These are phyloP conservation scores for Coccyzus lansbergi DNA, from an alignment of 2,797 vertebrate genomes.

Conservation along the genomic window DNA sequence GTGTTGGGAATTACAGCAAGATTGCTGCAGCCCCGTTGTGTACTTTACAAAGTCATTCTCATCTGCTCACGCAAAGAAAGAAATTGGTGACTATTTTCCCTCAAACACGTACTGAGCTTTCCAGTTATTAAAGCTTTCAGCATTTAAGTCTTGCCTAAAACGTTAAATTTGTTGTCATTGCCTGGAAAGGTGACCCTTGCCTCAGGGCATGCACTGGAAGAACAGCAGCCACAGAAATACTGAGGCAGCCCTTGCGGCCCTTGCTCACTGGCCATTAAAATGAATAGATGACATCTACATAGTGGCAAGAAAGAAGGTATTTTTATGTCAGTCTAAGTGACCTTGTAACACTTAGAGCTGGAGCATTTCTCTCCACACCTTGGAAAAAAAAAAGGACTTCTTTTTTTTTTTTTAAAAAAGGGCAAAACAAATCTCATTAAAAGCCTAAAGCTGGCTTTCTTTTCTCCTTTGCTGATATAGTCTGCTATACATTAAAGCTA, in stretches of 20 bases:
- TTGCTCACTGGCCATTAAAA: neutral
- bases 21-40: neutral
- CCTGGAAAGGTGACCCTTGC: constrained; percentile 2
- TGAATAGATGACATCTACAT: neutral
- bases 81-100: constrained; percentile 7
- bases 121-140: constrained; percentile 35
- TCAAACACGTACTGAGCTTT: constrained; percentile 11
- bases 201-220: neutral
- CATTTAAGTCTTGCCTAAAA: neutral
- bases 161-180: neutral
- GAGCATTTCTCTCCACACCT: neutral
- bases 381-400: neutral
- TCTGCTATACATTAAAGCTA: neutral
- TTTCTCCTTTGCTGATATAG: neutral
- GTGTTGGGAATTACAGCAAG: constrained; percentile 35
- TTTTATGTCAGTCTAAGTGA: neutral
- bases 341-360: neutral
- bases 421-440: neutral
- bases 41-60: constrained; percentile 29
- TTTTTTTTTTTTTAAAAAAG: no score
- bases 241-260: neutral
- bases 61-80: neutral
- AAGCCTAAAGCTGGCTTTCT: constrained; percentile 1
- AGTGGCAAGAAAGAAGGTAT: neutral
- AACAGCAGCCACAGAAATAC: neutral